Base-by-base conservation (phyloP, 2,113 vertebrate species). In the Alligator sinensis region DNA sequence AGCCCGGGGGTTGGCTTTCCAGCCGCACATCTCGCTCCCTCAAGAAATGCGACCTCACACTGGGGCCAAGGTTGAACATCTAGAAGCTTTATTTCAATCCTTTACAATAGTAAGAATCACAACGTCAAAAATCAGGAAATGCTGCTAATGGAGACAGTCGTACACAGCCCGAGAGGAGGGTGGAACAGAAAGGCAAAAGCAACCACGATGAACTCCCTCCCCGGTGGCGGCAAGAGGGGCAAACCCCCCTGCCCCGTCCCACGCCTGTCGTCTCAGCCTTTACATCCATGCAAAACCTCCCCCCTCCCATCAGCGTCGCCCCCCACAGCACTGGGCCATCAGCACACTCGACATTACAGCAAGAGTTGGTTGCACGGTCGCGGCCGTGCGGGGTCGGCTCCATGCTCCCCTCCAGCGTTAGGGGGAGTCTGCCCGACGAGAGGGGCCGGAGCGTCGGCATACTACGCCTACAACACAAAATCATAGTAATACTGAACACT, bases 81-180 rank as follows among this genome's bases (percentile, higher is more conserved):
- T 93, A 94, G 92, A 96, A 98, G 97, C 97, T 98, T 98, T 98
- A 98, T 98, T 98, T 97, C 84, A 98, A 95, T 89, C 96, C 93
- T 96, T 95, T 97, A 98, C 97, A 98, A 97, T 74, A 97, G 91
- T 82, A 80, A 96, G 94, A 96, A 96, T 79, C 96, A 97, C 96
- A 96, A 97, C 95, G 97, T 94, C 96, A 80, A 95, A 47, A 47
- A 77, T 97, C 83, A 60, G 89, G 96, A 95, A 95, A 89, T 75
- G 94, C 81, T 89, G 96, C 95, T 89, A 93, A 61, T 80, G 94
- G 94, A 93, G 94, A 95, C 79, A 59, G 89, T 47, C 76, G 21
- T 10, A 28, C 77, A 82, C 95, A 96, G 94, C 93, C 93, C 3
- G n/a, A 34, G 76, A 38, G 86, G 70, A 24, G 86, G 87, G 72